Base-by-base conservation (phyloP, 2,113 vertebrate genomes). In the Gracilinanus agilis region DNA sequence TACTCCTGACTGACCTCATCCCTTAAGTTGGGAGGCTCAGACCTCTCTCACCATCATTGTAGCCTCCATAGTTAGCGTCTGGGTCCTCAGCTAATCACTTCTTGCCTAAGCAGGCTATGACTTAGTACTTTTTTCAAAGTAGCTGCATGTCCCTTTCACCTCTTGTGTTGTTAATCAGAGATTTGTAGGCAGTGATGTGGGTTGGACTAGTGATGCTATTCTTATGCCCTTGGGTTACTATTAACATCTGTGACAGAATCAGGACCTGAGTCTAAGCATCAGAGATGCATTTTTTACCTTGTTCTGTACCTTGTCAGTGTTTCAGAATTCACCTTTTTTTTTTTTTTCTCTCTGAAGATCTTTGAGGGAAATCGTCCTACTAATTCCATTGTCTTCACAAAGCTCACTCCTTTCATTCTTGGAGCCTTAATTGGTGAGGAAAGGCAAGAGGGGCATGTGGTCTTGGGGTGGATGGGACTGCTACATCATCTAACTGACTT, bases 321-420 rank as follows among this genome's bases (percentile, higher is more conserved):
- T 34, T 90, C 16, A 58, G 7, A 2, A 44, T 40, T 97, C 55
- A 92, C 56, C 10, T 92, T 61, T 44, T 92, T 90, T 24, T 27
- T 9, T 89, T 94, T 97, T 93, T 97, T 55, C 97, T 53, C 96
- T 94, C 54, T 92, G 19, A 97, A 99, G 99, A 99, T 99, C 34
- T 99, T 99, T 96, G 98, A 99, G 97, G 99, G 99, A 97, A 99
- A 99, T 98, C 99, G 99, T 88, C 99, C 99, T 34, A 99, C 99
- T 58, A 99, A 99, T 97, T 99, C 99, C 0, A 99, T 99, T 0
- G 24, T 99, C 88, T 99, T 99, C 97, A 99, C 99, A 95, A 99
- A 99, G 98, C 98, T 99, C 93, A 99, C 98, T 0, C 99, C 99
- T 0, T 99, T 99, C 97, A 98, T 98, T 0, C 98, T 99, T 90